phyloP scores from a whole-genome alignment of 2,888 invertebrate species.

The Acrobeloides nanus region DNA sequence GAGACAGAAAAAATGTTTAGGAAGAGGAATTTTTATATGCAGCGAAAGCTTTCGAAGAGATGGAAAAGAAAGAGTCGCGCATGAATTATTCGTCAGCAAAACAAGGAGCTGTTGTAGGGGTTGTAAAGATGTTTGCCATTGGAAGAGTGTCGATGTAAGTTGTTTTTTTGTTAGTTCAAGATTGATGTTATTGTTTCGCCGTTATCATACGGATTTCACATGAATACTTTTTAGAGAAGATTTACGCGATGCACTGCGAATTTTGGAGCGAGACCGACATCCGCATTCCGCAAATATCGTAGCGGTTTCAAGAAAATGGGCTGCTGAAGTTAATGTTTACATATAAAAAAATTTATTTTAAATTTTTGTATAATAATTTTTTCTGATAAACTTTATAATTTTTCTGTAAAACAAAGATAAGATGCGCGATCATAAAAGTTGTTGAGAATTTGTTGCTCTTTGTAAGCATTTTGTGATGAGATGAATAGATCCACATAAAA shows the following conservation, averaged over 20 bases:
- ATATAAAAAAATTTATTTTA: no score
- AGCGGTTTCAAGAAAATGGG: slow-evolving; percentile 18
- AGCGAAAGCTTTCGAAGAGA: slow-evolving; percentile 90
- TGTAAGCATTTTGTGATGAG: no score
- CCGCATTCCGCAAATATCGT: slow-evolving; percentile 7
- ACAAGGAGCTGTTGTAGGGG: slow-evolving; percentile 37
- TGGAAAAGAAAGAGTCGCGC: slow-evolving; percentile 78
- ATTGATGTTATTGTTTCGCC: neutral
- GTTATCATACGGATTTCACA: neutral
- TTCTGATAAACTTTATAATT: no score
- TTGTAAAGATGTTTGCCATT: slow-evolving; percentile 65
- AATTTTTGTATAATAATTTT: no score
- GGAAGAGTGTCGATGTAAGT: slow-evolving; percentile 64
- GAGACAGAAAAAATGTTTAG: no score
- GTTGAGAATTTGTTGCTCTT: no score
- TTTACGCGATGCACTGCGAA: slow-evolving; percentile 16
- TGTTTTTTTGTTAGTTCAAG: neutral
- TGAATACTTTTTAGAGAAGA: slow-evolving; percentile 17
- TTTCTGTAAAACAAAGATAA: no score
- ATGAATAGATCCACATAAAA: no score
- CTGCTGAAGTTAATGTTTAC: slow-evolving; percentile 17
- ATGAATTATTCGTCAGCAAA: slow-evolving; percentile 17
- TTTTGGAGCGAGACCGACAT: slow-evolving; percentile 15
- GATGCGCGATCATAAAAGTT: no score
- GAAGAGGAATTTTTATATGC: slow-evolving; percentile 93